Evolutionary conservation across 2,113 vertebrate species (phyloP), one percentile per base, ranked within the genome.

Genomic region (Larimichthys crocea): DNA sequence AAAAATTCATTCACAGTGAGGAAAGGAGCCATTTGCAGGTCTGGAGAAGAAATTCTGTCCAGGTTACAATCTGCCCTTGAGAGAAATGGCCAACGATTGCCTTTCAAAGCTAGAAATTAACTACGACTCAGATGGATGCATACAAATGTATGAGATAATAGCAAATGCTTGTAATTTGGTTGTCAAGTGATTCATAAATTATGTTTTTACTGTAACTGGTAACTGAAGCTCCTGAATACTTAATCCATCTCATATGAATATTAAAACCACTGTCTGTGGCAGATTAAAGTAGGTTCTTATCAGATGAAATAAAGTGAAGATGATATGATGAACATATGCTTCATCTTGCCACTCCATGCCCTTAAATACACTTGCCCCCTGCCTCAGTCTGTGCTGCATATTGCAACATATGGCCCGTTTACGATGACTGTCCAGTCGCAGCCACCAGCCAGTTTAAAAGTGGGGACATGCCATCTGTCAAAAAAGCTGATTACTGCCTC

Each of bases 351-450:
- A 85, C 66, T 73, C 79, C 20, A 19, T 79, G 85, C 76, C 85
- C 87, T 89, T 85, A 88, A 90, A 88, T 72, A 86, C 85, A 89
- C 86, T 85, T 68, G 57, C 46, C 75, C 80, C 57, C 76, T 79
- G 66, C 72, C 66, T 79, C 91, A 91, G 88, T 92, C 93, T 92
- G 92, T 83, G 82, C 83, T 63, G 76, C 92, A 91, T 88, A 91
- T 84, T 90, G 90, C 77, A 91, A 67, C 93, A 93, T 94, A 93
- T 94, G 93, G 91, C 52, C 16, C 60, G 71, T 91, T 92, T 90
- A 91, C 76, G 85, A 92, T 81, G 87, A 81, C 86, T 75, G 91
- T 91, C 92, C 90, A 92, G 84, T 82, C 73, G 10, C 82, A 70
- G 83, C 76, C 88, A 82, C 74, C 65, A 71, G 89, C 90, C 86